Percentiles rank a stretch among this genome's conserved stretches.
Conservation (phyloP, 2,888 invertebrate species). For the Synergus laeviventris region DNA sequence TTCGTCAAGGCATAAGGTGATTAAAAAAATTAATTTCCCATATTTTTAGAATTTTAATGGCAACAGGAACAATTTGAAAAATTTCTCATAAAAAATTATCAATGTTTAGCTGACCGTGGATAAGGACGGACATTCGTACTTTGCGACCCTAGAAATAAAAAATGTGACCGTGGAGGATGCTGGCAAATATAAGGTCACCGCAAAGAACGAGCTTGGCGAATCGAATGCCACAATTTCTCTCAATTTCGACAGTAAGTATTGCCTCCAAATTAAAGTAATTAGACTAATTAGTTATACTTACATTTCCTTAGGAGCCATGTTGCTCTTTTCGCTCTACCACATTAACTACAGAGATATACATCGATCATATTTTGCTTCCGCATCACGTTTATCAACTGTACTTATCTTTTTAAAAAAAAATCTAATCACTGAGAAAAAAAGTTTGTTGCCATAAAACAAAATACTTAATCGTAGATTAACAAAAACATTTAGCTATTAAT, state of each 20-base stretch:
- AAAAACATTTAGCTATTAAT: not conserved
- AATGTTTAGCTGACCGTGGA: slow-evolving; percentile 86
- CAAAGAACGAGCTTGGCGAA: slow-evolving; percentile 98
- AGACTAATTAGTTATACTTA: slow-evolving; percentile 12
- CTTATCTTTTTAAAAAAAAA: slow-evolving; percentile 39
- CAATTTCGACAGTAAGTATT: slow-evolving; percentile 97
- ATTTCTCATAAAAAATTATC: too few relatives aligned
- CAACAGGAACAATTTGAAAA: not conserved
- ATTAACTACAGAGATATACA: slow-evolving; percentile 71
- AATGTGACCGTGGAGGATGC: slow-evolving; percentile 98
- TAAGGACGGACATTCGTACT: slow-evolving; percentile 95
- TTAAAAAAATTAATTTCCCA: slow-evolving; percentile 54
- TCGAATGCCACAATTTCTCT: slow-evolving; percentile 97
- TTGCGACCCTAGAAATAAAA: slow-evolving; percentile 94
- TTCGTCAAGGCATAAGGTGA: slow-evolving; percentile 91
- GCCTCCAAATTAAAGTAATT: slow-evolving; percentile 20
- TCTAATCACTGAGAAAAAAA: slow-evolving; percentile 44
- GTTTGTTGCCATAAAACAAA: slow-evolving; percentile 27
- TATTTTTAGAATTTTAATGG: slow-evolving; percentile 55
- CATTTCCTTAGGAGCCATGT: slow-evolving; percentile 23
- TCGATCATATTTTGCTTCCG: slow-evolving; percentile 63
- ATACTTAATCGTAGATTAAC: not conserved
- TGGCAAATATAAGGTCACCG: slow-evolving; percentile 97
- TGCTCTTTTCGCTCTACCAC: slow-evolving; percentile 46
- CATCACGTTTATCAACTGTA: slow-evolving; percentile 43